Percentiles rank a stretch among this genome's conserved stretches.
phyloP scores from a whole-genome alignment of 2,113 vertebrate species.

The Catharus bicknelli region DNA sequence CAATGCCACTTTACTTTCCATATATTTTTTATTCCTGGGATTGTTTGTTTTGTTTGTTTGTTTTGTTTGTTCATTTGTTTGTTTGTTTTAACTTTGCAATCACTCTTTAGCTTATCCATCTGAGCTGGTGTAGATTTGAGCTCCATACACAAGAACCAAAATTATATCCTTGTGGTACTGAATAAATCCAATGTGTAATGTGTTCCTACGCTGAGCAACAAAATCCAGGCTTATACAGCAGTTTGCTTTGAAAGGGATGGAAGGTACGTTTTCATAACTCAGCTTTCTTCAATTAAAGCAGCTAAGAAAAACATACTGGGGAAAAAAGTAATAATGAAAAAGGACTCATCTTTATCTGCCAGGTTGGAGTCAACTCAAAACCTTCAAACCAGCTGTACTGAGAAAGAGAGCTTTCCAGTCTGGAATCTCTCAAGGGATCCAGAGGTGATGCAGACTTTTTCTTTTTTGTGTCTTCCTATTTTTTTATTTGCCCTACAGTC shows the following conservation, averaged over 20 bases:
- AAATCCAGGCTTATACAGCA: not conserved
- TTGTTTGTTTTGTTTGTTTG: too few relatives aligned
- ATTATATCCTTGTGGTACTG: not conserved
- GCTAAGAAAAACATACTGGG: not conserved
- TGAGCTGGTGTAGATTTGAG: not conserved
- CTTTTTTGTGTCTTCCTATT: not conserved
- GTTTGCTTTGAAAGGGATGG: not conserved
- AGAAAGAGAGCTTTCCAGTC: not conserved
- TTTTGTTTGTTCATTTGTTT: too few relatives aligned
- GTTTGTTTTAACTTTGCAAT: not conserved
- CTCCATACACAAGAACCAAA: not conserved
- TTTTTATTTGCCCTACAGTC: slow-evolving; percentile 9
- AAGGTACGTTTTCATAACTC: not conserved
- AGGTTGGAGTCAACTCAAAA: slow-evolving; percentile 8
- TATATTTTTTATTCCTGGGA: rapidly evolving
- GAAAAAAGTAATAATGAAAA: not conserved
- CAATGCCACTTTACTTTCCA: not conserved
- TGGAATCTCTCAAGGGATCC: not conserved
- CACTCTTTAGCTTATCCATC: not conserved
- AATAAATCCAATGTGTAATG: not conserved
- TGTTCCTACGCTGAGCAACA: not conserved
- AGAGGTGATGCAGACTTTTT: slow-evolving; percentile 11
- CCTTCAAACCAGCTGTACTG: slow-evolving; percentile 1
- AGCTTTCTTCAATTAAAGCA: not conserved
- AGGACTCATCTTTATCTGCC: not conserved